Conservation (phyloP, 2,113 vertebrate species). For the Actenoides hombroni region DNA sequence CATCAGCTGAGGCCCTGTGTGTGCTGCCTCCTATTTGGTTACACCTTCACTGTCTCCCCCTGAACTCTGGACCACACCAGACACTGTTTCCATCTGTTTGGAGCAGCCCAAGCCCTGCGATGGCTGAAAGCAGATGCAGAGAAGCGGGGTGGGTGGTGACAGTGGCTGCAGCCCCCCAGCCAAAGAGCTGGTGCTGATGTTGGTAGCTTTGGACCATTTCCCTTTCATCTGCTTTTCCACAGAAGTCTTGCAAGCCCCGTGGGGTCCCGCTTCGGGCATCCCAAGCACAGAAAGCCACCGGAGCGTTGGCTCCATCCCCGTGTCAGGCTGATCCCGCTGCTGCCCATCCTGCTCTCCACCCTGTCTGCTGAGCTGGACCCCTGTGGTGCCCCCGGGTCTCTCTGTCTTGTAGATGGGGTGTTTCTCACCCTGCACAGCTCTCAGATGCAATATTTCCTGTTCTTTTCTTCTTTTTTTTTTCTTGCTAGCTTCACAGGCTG, state of each 20-base stretch:
- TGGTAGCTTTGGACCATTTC: neutral
- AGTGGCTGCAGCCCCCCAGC: neutral
- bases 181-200: rapidly evolving
- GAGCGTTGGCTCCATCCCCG: neutral
- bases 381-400: rapidly evolving
- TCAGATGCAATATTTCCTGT: neutral
- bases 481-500: neutral
- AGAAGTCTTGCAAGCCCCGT: neutral
- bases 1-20: neutral
- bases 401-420: neutral
- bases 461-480: neutral
- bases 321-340: neutral
- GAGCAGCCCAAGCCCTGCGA: rapidly evolving
- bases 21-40: neutral
- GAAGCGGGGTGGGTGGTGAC: rapidly evolving
- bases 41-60: neutral
- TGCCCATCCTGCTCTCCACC: rapidly evolving
- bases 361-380: neutral
- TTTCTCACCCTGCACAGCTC: neutral
- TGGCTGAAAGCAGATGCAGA: neutral
- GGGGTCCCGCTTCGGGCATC: neutral
- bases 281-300: neutral
- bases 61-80: neutral
- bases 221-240: neutral
- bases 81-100: neutral